Conservation (phyloP, 2,797 vertebrate species). For the Phrynocephalus vlangalii region DNA sequence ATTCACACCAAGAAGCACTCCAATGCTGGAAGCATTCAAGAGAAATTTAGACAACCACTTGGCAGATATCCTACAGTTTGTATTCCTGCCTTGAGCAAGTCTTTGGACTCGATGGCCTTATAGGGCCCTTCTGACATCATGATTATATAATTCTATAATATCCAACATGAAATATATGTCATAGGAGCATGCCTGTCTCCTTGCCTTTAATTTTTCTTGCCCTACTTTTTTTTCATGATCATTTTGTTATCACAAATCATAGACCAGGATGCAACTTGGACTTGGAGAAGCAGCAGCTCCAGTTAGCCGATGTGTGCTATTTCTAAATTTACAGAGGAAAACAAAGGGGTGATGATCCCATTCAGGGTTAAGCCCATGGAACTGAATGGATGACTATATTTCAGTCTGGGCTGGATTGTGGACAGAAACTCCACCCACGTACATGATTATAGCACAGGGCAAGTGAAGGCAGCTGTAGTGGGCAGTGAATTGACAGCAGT, state of each 20-base stretch:
- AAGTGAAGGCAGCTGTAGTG: background rate
- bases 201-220: background rate
- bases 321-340: background rate
- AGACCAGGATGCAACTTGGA: too few relatives aligned
- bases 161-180: background rate
- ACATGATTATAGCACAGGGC: background rate
- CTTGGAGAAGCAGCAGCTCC: background rate
- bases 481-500: slow-evolving; percentile 11
- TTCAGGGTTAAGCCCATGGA: background rate
- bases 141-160: too few relatives aligned
- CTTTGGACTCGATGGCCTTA: too few relatives aligned
- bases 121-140: too few relatives aligned
- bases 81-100: too few relatives aligned
- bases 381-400: background rate
- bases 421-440: background rate
- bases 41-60: too few relatives aligned
- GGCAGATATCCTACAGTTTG: too few relatives aligned
- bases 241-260: too few relatives aligned
- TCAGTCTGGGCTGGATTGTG: background rate
- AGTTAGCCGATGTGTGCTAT: too few relatives aligned
- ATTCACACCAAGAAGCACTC: too few relatives aligned
- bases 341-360: background rate
- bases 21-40: too few relatives aligned
- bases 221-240: background rate
- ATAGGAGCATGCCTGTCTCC: background rate